Base-by-base conservation (phyloP, 1,140 invertebrate genomes). In the Mya arenaria region DNA sequence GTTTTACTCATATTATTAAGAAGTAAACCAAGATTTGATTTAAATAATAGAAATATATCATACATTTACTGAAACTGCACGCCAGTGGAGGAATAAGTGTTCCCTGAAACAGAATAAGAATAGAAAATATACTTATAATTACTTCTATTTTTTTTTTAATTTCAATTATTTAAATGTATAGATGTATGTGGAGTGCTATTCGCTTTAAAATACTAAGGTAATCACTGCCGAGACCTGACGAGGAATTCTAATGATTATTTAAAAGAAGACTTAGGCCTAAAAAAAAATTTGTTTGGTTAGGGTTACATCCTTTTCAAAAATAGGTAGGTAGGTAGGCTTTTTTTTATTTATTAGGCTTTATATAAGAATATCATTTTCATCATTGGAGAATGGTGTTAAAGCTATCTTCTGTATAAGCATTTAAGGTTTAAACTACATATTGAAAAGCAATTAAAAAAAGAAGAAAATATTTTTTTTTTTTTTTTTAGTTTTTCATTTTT, bases 11-110 rank as follows among this genome's bases (percentile, higher is more conserved):
- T 13, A 48, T n/a, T n/a, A 13, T 48, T 17, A 25, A 60, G 10
- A 13, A 10, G 17, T 8, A 8, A 8, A 15, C 56, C 17, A 25
- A 60, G 23, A 25, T 10, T n/a, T 13, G 28, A 17, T 28, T 13
- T 23, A 8, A 6, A 60, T 60, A 28, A 13, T 8, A 60, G 17
- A 15, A 25, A 8, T 28, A 60, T 17, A 23, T 10, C 8, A 60
- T 86, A 91, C 89, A 84, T 89, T 79, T 87, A 30, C 85, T 86
- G 77, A 90, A 91, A 56, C 83, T 85, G 81, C 89, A 89, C 15
- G 88, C 85, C 69, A 92, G 80, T 28, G 90, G 90, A 13, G 91
- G 90, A 36, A 90, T 82, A 44, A 39, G 55, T 19, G 82, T 74
- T 89, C 90, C 85, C 72, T 89, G 85, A 32, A 65, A 71, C 75